phyloP scores from a whole-genome alignment of 2,888 invertebrate species.

The Macrosiphum euphorbiae region DNA sequence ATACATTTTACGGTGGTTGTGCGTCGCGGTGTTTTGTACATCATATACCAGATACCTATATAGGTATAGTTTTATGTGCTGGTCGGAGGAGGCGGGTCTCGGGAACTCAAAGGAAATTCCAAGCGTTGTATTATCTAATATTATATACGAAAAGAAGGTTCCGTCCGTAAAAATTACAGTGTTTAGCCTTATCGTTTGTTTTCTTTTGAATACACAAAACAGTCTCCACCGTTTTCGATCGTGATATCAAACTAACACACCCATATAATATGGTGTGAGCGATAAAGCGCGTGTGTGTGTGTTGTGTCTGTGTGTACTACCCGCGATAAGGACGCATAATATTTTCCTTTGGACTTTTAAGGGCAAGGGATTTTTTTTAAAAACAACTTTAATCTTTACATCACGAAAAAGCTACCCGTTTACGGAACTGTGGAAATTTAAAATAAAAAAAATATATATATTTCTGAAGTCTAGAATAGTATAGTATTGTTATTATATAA shows the following conservation, averaged over 20 bases:
- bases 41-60: background rate
- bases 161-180: background rate
- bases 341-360: background rate
- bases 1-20: background rate
- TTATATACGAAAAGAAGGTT: background rate
- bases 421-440: background rate
- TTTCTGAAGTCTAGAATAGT: background rate
- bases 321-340: background rate
- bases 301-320: background rate
- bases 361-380: background rate
- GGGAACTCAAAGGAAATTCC: background rate
- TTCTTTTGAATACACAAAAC: constrained; percentile 6
- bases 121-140: background rate
- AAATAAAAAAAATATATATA: background rate
- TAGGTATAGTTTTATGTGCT: background rate
- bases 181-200: background rate
- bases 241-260: background rate
- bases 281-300: background rate
- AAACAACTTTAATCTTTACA: background rate
- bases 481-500: no score
- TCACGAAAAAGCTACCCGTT: background rate
- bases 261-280: background rate
- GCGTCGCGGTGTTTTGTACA: background rate
- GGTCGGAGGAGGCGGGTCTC: background rate
- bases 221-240: background rate